Evolutionary conservation across 2,797 vertebrate genomes (phyloP), one percentile per base, ranked within the genome.

Genomic region (Ptychadena robeensis): DNA sequence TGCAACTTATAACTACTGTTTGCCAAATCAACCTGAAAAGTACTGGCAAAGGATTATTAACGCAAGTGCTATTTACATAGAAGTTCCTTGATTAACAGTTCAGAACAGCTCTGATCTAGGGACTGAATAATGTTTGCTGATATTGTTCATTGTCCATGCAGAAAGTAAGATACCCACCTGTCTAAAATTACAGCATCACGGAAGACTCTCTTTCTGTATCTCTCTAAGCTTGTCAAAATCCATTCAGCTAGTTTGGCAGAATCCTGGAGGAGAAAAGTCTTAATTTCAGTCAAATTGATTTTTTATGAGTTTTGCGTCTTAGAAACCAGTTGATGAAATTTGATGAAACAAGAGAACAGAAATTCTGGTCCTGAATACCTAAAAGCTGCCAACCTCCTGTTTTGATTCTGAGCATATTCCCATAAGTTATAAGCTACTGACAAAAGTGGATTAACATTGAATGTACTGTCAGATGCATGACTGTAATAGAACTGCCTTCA

Each of bases 231-330:
- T 83, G 69, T 79, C 76, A 79, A 83, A 79, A 79, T 18, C 75
- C 35, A 79, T 79, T 79, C 61, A 53, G 37, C 30, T 65, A 34
- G 66, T 66, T 59, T 79, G 68, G 37, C 82, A 79, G 61, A 80
- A 79, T 68, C 69, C 76, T 73, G 14, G n/a, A 74, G 66, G 34
- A 69, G 65, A 79, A 79, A 76, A 76, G 48, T 80, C 65, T 76
- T 85, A 80, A 85, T 85, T 81, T 81, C 38, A 81, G 83, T 71
- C 35, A 80, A 84, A 84, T 80, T 65, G 72, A 81, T 75, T 85
- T 85, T 85, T 85, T 80, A 80, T 85, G 77, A 80, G 71, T 80
- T 83, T 80, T 84, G 77, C 64, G 30, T 75, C 82, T 84, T 22
- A 80, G 82, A 80, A 83, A 75, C 48, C 71, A 68, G 63, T 83